Evolutionary conservation across 2,888 invertebrate genomes (phyloP), one percentile per base, ranked within the genome.

Genomic region (Koerneria pararmatus): DNA sequence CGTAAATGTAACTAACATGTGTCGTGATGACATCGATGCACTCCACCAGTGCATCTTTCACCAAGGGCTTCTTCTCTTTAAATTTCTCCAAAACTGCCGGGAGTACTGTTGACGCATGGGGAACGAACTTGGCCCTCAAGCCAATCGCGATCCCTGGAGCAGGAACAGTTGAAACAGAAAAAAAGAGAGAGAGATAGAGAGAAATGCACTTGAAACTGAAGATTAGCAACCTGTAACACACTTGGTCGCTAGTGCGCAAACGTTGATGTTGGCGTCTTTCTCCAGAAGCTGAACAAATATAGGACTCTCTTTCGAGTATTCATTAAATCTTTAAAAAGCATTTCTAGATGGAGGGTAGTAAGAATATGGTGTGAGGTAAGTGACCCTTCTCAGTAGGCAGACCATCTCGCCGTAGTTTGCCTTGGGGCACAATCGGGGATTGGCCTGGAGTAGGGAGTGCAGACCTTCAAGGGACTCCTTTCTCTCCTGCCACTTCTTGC

Each of bases 401-500:
- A 95, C 90, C 59, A 95, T 83, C 78, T 93, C 91, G 1, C 91
- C 91, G 84, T 93, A 97, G 82, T 97, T 95, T 0, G 94, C 95
- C 73, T 89, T 89, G 82, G 77, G 69, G 19, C 94, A 93, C 56
- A 97, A 84, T 84, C 91, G 94, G 0, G 91, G 93, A 82, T 88
- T 88, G 37, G 86, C 84, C 76, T 91, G 90, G 11, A 91, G 83
- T 54, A 73, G 62, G 29, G 71, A 69, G 3, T 65, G 49, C 0
- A 77, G 54, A 3, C 53, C 83, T 93, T 92, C 95, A 95, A 76
- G 66, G 1, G 72, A 71, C n/a, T 75, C 95, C 83, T 93, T 94
- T 41, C 98, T 87, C 67, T 95, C 92, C 82, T 93, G 92, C 97
- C 97, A 98, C 83, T 97, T 97, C 84, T 94, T 95, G 49, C 71